These are phyloP conservation scores for Scolopax bukidnonensis DNA, from an alignment of 2,797 vertebrate species.

Conservation along the genomic window DNA sequence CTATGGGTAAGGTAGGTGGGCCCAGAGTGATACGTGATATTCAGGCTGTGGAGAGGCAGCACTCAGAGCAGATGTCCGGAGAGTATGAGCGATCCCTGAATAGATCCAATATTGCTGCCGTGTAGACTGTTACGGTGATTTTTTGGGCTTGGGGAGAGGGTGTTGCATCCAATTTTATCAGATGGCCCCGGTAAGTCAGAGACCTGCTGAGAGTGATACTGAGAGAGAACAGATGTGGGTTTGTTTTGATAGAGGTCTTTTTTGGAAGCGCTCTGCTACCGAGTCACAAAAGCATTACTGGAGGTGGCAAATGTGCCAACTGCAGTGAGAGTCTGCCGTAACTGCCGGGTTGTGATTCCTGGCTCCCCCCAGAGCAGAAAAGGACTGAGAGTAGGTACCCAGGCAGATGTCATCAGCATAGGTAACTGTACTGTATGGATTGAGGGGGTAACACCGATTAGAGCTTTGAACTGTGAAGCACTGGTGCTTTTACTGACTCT, in stretches of 20 bases:
- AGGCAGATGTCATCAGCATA: background rate
- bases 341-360: background rate
- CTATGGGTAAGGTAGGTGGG: background rate
- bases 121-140: background rate
- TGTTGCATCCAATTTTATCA: conserved; percentile 41
- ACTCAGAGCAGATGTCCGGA: conserved; percentile 38
- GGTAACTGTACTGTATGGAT: background rate
- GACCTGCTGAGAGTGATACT: conserved; percentile 33
- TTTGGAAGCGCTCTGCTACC: conserved; percentile 1
- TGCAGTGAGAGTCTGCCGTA: background rate
- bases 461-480: background rate
- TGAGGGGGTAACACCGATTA: background rate
- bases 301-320: conserved; percentile 28
- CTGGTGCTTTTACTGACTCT: background rate
- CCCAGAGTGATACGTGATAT: background rate
- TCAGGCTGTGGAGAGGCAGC: conserved; percentile 5
- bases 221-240: conserved; percentile 62
- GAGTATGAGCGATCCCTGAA: background rate
- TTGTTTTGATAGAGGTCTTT: conserved; percentile 46
- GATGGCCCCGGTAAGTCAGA: background rate
- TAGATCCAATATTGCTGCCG: background rate
- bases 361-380: background rate
- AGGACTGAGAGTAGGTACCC: background rate
- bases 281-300: conserved; percentile 3
- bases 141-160: background rate